Evolutionary conservation across 2,113 vertebrate species (phyloP).

Genomic region (Mesoclemmys tuberculata): DNA sequence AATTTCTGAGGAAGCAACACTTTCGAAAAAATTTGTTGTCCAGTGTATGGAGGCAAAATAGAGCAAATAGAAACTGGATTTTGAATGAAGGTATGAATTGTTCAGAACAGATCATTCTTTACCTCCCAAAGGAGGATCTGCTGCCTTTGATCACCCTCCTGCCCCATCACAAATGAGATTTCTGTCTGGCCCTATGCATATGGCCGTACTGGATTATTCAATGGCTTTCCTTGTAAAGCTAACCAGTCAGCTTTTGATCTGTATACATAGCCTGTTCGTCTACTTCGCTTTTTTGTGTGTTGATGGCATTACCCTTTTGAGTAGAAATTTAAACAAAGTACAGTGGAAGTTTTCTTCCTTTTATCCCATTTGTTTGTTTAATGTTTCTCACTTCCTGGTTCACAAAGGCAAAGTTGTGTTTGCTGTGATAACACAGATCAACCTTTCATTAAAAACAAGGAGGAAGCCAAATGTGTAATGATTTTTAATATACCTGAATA

Average conservation of each 20-base stretch:
- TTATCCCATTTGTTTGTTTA: slow-evolving; percentile 48
- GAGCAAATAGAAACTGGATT: neutral
- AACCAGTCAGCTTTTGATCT: neutral
- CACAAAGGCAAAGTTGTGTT: slow-evolving; percentile 11
- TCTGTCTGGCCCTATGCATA: neutral
- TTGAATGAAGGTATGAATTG: neutral
- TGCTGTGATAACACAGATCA: slow-evolving; percentile 56
- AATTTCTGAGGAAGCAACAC: no score
- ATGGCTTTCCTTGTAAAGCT: neutral
- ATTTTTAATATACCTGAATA: slow-evolving; percentile 39
- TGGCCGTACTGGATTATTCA: neutral
- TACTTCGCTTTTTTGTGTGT: neutral
- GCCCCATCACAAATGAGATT: neutral
- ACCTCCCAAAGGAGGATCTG: neutral
- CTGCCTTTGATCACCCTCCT: neutral
- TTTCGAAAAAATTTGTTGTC: no score
- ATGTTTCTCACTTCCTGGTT: slow-evolving; percentile 53
- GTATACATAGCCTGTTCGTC: neutral
- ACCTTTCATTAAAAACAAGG: slow-evolving; percentile 49
- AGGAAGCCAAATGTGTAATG: neutral
- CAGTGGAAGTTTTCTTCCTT: slow-evolving; percentile 8
- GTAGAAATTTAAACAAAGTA: neutral
- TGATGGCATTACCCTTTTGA: no score
- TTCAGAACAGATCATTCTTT: neutral
- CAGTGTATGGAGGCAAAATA: no score